Percentiles rank a stretch among this genome's conserved stretches.
phyloP scores from a whole-genome alignment of 1,140 invertebrate species.

The Thrips palmi region DNA sequence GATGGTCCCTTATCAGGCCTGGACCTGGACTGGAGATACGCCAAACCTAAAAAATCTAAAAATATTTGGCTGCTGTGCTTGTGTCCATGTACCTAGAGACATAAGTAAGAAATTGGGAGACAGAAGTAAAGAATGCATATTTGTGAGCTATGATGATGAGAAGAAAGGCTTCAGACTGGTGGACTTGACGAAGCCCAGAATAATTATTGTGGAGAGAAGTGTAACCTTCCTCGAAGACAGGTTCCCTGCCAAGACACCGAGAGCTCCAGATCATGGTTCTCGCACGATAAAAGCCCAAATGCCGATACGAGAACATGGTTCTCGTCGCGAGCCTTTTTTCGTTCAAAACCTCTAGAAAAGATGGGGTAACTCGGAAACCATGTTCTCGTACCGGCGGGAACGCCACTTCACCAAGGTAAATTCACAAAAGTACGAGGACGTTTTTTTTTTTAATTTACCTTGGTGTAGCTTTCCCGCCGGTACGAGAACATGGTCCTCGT shows the following conservation, averaged over 20 bases:
- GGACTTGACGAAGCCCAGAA: background rate
- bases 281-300: too few species aligned
- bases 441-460: too few species aligned
- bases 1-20: constrained; percentile 22
- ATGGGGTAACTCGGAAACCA: too few species aligned
- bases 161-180: background rate
- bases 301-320: too few species aligned
- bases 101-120: constrained; percentile 4
- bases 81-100: constrained; percentile 1
- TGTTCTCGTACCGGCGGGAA: too few species aligned
- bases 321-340: too few species aligned
- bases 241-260: background rate
- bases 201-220: background rate
- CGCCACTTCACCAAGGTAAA: too few species aligned
- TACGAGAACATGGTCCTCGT: too few species aligned
- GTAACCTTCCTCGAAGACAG: background rate
- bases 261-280: too few species aligned
- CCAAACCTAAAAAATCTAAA: constrained; percentile 18
- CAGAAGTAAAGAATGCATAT: background rate
- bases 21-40: constrained; percentile 19
- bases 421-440: too few species aligned
- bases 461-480: too few species aligned
- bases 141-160: background rate
- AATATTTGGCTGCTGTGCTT: constrained; percentile 16
- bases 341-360: too few species aligned